Conservation (phyloP, 2,797 vertebrate genomes). For the Rousettus madagascariensis region DNA sequence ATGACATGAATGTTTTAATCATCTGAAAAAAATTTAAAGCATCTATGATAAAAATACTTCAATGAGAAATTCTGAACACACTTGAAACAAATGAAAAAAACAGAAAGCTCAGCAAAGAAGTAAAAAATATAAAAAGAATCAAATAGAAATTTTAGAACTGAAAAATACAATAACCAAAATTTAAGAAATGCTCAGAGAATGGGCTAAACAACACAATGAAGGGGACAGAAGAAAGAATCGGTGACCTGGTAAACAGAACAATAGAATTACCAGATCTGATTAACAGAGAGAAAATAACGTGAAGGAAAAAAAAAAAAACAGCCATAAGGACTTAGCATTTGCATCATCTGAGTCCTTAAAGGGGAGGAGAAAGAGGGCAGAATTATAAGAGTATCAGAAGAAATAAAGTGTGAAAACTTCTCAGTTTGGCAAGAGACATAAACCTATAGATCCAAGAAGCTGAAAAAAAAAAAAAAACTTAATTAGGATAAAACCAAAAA, state of each 20-base stretch:
- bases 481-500: not conserved
- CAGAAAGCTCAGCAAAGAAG: not conserved
- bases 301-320: not conserved
- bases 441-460: not conserved
- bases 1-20: not conserved
- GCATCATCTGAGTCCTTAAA: not conserved
- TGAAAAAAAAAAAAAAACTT: not conserved
- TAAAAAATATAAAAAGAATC: not conserved
- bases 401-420: not conserved
- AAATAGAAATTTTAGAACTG: not conserved
- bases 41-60: not conserved
- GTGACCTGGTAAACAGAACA: not conserved
- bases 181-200: not conserved
- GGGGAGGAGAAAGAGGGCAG: not conserved
- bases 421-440: not conserved
- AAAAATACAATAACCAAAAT: not conserved
- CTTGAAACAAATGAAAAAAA: not conserved
- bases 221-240: not conserved
- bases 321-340: not conserved
- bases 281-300: not conserved
- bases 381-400: not conserved
- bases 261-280: not conserved
- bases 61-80: not conserved
- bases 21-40: not conserved
- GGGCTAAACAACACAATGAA: not conserved